Evolutionary conservation across 2,888 invertebrate genomes (phyloP).

Genomic region (Coelinius sp.): DNA sequence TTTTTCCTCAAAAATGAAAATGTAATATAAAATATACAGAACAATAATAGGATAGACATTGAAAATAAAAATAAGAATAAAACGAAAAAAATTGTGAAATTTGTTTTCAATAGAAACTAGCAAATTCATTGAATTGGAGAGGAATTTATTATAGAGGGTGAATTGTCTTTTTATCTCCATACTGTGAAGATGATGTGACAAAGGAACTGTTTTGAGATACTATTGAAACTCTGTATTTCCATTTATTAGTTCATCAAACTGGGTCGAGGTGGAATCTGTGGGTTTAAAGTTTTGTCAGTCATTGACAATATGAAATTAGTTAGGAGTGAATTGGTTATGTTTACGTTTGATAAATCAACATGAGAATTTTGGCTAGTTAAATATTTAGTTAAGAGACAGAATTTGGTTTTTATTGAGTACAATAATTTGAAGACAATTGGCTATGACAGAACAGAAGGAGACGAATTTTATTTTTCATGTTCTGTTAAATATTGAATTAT

Average conservation of each 20-base stretch:
- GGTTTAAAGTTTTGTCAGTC: not conserved
- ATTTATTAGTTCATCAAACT: slow-evolving; percentile 16
- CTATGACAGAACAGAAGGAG: no score
- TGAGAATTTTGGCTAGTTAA: not conserved
- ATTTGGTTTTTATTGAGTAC: not conserved
- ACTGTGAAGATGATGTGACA: not conserved
- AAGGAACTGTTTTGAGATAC: not conserved
- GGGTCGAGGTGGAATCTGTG: slow-evolving; percentile 3
- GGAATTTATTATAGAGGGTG: no score
- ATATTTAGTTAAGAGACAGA: not conserved
- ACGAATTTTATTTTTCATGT: no score
- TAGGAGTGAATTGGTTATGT: not conserved
- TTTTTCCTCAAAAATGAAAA: no score
- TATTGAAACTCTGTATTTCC: not conserved
- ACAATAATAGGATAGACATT: no score
- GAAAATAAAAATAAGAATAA: no score
- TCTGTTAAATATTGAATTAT: no score
- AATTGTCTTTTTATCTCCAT: not conserved
- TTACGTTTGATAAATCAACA: not conserved
- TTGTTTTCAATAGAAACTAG: no score
- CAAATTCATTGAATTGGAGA: no score
- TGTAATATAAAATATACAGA: no score
- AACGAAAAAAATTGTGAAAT: no score
- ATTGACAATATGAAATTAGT: not conserved
- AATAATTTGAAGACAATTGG: no score